A percentile compares a stretch with the other conserved stretches of the same genome.
phyloP scores from a whole-genome alignment of 2,797 vertebrate species.

The Acanthurus lineatus region DNA sequence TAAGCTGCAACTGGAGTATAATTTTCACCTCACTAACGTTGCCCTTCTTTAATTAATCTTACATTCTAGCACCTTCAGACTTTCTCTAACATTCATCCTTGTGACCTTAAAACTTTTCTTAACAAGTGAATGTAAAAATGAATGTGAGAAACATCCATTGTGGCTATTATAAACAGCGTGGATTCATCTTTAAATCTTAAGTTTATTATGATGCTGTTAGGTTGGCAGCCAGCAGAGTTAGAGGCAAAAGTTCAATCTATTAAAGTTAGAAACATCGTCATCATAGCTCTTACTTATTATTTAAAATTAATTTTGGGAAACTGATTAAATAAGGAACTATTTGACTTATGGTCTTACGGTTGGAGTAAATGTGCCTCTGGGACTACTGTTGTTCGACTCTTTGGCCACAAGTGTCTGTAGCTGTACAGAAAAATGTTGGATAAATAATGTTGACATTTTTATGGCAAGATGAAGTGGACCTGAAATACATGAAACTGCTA shows the following conservation, averaged over 20 bases:
- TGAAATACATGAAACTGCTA: conserved; percentile 23
- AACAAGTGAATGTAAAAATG: too few species aligned
- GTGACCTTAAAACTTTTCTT: too few species aligned
- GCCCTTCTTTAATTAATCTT: conserved; percentile 18
- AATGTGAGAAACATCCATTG: too few species aligned
- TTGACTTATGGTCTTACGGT: conserved; percentile 22
- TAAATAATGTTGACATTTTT: conserved; percentile 34
- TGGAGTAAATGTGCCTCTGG: conserved; percentile 16
- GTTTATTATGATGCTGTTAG: too few species aligned
- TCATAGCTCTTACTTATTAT: conserved; percentile 1
- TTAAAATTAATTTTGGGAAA: conserved; percentile 25
- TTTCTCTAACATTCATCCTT: too few species aligned
- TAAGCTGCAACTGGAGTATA: conserved; percentile 43
- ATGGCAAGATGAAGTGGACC: conserved; percentile 36
- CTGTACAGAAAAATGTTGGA: conserved; percentile 1
- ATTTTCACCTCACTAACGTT: conserved; percentile 38
- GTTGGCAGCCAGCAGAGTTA: too few species aligned
- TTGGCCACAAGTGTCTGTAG: conserved; percentile 15
- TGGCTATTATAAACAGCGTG: too few species aligned
- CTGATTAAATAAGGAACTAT: conserved; percentile 24
- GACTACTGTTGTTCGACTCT: conserved; percentile 21
- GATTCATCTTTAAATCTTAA: too few species aligned
- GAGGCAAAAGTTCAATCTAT: too few species aligned
- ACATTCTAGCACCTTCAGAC: neutral
- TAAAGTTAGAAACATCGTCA: neutral